A percentile compares a stretch with the other conserved stretches of the same genome.
phyloP scores from a whole-genome alignment of 23 tunicate genomes.

The Styela clava region DNA sequence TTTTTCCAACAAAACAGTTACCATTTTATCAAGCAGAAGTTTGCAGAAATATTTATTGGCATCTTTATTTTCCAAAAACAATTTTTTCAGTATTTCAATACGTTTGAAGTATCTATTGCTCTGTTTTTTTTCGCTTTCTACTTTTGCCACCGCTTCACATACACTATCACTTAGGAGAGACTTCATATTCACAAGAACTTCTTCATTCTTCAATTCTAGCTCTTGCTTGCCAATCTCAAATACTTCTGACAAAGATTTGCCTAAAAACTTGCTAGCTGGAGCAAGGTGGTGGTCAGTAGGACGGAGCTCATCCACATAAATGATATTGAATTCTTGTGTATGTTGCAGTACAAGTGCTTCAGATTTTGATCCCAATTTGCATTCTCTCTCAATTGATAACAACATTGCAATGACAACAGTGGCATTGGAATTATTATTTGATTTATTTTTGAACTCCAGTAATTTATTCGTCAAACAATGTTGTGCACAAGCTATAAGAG shows the following conservation, averaged over 20 bases:
- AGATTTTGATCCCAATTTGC: background rate
- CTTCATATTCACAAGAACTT: background rate
- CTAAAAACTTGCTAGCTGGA: conserved; percentile 18
- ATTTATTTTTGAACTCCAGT: background rate
- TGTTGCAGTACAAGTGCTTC: conserved; percentile 47
- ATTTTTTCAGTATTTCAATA: conserved; percentile 25
- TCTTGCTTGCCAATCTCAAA: conserved; percentile 22
- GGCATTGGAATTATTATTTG: background rate
- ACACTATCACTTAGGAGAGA: conserved; percentile 33
- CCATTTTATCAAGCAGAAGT: conserved; percentile 31
- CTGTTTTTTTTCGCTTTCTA: background rate
- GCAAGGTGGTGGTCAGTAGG: conserved; percentile 31
- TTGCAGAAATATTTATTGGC: background rate
- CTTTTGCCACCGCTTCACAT: conserved; percentile 42
- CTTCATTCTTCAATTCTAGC: background rate
- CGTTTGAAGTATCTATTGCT: conserved; percentile 25
- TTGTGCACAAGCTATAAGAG: conserved; percentile 65
- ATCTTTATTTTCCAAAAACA: conserved; percentile 11
- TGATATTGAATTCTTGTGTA: conserved; percentile 34
- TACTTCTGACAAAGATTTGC: conserved; percentile 26
- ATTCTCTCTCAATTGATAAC: conserved; percentile 51
- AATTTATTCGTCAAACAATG: conserved; percentile 51
- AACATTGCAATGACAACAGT: conserved; percentile 37
- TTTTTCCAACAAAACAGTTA: conserved; percentile 3
- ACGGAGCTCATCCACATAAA: conserved; percentile 64